Base-by-base conservation (phyloP, 2,888 invertebrate genomes). In the Mesodorylaimus sp. region DNA sequence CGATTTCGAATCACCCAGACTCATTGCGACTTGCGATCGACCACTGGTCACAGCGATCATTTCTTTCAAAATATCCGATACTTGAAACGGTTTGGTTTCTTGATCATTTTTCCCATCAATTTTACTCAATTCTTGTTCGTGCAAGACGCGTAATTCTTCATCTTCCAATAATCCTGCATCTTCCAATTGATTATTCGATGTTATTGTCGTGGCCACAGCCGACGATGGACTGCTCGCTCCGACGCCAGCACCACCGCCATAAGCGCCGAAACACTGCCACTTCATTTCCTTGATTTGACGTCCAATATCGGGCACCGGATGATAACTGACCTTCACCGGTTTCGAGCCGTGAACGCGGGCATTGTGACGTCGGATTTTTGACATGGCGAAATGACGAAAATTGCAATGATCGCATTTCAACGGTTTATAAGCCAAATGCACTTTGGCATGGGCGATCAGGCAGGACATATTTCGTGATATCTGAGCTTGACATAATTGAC, bases 371-470 rank as follows among this genome's bases (percentile, higher is more conserved):
- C 45, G 23, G 2, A 50, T 46, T 16, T 43, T 45, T 7, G 45
- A 19, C 28, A 50, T 50, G 32, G 50, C 45, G 28, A 45, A 45
- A 29, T 50, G 46, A 2, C 41, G 38, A 25, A 50, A 50, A 25
- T 25, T 3, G 26, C 50, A 50, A 39, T 50, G 38, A 3, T 50
- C 46, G 42, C 50, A 50, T 45, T 50, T 38, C 26, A 50, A 27
- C 23, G 50, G 50, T 19, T 46, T 50, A 42, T 50, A 50, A n/a
- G 21, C 45, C 32, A 50, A 29, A 42, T 50, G 50, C 28, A 39
- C 41, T 29, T 50, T 50, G 39, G 41, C 37, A 38, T 50, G 50
- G 3, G 50, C 50, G 13, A 47, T 27, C 36, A 50, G 2, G 25
- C 51, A 28, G 24, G 25, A 21, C 45, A 25, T 5, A 25, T 42